Evolutionary conservation across 2,888 invertebrate species (phyloP).

Genomic region (Flabesymbios commensalis): DNA sequence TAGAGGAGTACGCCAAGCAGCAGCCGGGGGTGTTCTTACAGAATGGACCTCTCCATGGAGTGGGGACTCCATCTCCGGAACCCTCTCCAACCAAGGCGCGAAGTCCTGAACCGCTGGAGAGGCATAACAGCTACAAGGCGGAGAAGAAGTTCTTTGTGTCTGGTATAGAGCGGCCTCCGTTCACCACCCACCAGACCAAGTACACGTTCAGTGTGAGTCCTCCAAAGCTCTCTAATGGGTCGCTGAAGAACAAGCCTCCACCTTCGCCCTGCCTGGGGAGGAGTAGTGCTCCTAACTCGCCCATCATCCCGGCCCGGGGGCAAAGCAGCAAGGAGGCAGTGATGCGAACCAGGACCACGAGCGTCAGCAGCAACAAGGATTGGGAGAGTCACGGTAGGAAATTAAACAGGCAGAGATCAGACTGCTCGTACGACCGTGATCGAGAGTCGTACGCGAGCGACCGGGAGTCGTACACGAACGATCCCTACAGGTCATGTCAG

Average conservation of each 20-base stretch:
- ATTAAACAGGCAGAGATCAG: not conserved
- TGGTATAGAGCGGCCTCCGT: constrained; percentile 34
- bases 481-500: not conserved
- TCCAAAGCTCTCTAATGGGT: constrained; percentile 2
- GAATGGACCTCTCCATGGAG: not conserved
- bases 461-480: not conserved
- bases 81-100: not conserved
- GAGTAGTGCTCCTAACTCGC: constrained; percentile 31
- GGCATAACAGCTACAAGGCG: constrained; percentile 8
- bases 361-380: not conserved
- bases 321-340: constrained; percentile 28
- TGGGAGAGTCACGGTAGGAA: too few relatives aligned
- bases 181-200: constrained; percentile 37
- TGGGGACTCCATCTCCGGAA: not conserved
- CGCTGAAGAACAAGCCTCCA: constrained; percentile 17
- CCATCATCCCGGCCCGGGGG: constrained; percentile 27
- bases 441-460: not conserved
- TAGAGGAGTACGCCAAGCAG: constrained; percentile 33
- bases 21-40: not conserved
- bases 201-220: constrained; percentile 31
- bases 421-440: not conserved
- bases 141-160: constrained; percentile 30
- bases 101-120: constrained; percentile 14
- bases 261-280: constrained; percentile 9
- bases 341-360: constrained; percentile 17